Evolutionary conservation across 2,888 invertebrate species (phyloP).

Genomic region (Sphaerophoria taeniata): DNA sequence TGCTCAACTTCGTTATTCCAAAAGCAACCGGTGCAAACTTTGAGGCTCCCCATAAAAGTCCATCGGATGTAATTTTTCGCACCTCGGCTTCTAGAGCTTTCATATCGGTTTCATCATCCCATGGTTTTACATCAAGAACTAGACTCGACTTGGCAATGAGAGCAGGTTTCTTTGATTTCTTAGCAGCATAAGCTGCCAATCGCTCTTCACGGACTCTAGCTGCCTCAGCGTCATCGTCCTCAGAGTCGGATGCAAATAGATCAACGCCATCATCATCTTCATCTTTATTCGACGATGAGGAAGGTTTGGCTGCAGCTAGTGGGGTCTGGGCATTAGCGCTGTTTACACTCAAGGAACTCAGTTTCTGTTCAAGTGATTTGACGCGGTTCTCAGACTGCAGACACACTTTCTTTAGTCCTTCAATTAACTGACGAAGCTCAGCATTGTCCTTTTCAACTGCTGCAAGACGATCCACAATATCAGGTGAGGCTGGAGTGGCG

Average conservation of each 20-base stretch:
- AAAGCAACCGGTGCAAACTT: slow-evolving; percentile 96
- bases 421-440: slow-evolving; percentile 82
- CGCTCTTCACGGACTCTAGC: slow-evolving; percentile 92
- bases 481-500: slow-evolving; percentile 83
- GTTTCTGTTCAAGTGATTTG: slow-evolving; percentile 78
- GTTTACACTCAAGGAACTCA: slow-evolving; percentile 49
- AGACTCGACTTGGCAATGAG: slow-evolving; percentile 97
- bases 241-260: slow-evolving; percentile 92
- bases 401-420: slow-evolving; percentile 80
- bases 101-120: slow-evolving; percentile 97
- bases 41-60: slow-evolving; percentile 96
- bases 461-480: slow-evolving; percentile 84
- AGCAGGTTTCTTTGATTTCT: slow-evolving; percentile 95
- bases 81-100: slow-evolving; percentile 91
- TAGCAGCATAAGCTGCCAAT: slow-evolving; percentile 93
- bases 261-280: slow-evolving; percentile 90
- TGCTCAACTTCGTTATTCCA: slow-evolving; percentile 96
- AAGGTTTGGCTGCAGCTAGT: slow-evolving; percentile 30
- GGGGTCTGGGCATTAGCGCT: slow-evolving; percentile 75
- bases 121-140: slow-evolving; percentile 96
- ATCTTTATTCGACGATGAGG: slow-evolving; percentile 68
- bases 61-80: slow-evolving; percentile 90
- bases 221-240: slow-evolving; percentile 88
- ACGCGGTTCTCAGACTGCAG: slow-evolving; percentile 81
- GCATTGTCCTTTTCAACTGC: slow-evolving; percentile 85